Base-by-base conservation (phyloP, 2,797 vertebrate genomes). In the Dicrostonyx torquatus region DNA sequence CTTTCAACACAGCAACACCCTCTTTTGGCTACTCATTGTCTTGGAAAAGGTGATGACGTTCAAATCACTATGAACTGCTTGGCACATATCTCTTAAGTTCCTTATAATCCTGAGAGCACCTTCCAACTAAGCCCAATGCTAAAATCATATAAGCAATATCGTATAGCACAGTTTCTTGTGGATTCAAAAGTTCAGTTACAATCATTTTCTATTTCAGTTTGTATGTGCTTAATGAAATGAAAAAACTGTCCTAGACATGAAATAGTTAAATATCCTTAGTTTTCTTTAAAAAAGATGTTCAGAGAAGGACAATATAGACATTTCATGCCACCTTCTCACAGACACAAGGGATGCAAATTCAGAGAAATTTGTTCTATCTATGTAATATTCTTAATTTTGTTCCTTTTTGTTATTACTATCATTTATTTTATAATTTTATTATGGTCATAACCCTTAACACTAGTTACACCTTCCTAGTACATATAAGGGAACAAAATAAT, bases 11-110 rank as follows among this genome's bases (percentile, higher is more conserved):
- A 58, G 20, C 55, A 22, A 7, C 20, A 6, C 55, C 7, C 55
- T 58, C 50, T 66, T 94, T 95, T 24, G 15, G 43, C 6, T 50
- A 62, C 68, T 29, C 62, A 90, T 95, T 95, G 88, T 94, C 31
- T 91, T 95, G 43, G 95, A 95, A 95, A 66, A 31, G 83, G 64
- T 24, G 10, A 88, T 79, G 68, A 88, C 89, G 93, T 91, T 88
- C 37, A 91, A 96, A 95, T 82, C 20, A 3, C 43, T 94, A 34
- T 78, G 75, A 89, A 89, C 40, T 70, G 1, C 58, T 91, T 64
- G 50, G 45, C 84, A 22, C 40, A 12, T 37, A 62, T 89, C 68
- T 95, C 92, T 90, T 80, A 93, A 89, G 29, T 93, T 92, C 66
- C 72, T 73, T 24, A 77, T 84, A 92, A 82, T 77, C 43, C 77